These are phyloP conservation scores for Leuctra nigra DNA, from an alignment of 2,888 invertebrate species.

Conservation along the genomic window DNA sequence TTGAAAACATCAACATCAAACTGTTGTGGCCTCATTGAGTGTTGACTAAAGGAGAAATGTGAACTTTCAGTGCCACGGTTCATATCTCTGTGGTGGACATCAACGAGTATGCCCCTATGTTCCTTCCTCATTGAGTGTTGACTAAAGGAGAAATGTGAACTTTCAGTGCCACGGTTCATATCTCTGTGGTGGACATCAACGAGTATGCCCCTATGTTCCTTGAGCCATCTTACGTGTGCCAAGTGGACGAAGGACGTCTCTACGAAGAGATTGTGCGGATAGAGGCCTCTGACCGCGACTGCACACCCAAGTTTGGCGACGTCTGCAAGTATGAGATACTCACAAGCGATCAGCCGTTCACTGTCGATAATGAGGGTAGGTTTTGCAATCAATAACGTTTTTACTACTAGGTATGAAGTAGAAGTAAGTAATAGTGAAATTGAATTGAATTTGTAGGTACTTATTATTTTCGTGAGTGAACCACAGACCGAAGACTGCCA, in stretches of 20 bases:
- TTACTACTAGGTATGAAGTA: too few species aligned
- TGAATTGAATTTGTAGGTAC: too few species aligned
- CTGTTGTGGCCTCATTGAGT: neutral
- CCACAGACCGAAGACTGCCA: too few species aligned
- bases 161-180: conserved; percentile 84
- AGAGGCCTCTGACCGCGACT: conserved; percentile 88
- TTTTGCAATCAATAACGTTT: neutral
- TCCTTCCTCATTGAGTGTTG: conserved; percentile 45
- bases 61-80: conserved; percentile 72
- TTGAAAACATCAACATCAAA: too few species aligned
- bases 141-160: too few species aligned
- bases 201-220: conserved; percentile 90
- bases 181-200: conserved; percentile 93
- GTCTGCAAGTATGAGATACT: conserved; percentile 97
- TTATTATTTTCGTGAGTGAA: too few species aligned
- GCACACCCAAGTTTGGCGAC: conserved; percentile 90
- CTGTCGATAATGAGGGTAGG: conserved; percentile 81
- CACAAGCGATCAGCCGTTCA: conserved; percentile 84
- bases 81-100: conserved; percentile 94
- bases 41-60: neutral
- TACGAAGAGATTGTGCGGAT: conserved; percentile 88
- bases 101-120: conserved; percentile 91
- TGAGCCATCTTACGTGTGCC: conserved; percentile 82
- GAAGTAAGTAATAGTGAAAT: too few species aligned
- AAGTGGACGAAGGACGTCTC: conserved; percentile 84